phyloP scores from a whole-genome alignment of 2,888 invertebrate genomes.

The Polydrusus pterygomalis region DNA sequence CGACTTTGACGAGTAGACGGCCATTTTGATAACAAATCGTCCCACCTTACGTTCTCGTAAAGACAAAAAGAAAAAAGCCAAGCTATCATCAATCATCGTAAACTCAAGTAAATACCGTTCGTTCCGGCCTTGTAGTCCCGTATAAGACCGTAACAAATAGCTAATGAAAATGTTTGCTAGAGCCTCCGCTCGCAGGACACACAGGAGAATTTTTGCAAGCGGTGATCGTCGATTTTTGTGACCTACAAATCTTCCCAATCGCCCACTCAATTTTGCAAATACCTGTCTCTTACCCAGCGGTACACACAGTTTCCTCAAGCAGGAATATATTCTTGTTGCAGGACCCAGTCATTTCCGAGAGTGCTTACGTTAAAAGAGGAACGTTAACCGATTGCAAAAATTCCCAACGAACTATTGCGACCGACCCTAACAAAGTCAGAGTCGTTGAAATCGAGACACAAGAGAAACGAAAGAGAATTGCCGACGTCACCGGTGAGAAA shows the following conservation, averaged over 20 bases:
- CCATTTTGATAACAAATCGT: slow-evolving; percentile 55
- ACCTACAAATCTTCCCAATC: too few relatives aligned
- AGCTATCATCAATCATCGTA: slow-evolving; percentile 58
- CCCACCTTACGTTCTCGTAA: slow-evolving; percentile 52
- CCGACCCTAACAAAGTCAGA: slow-evolving; percentile 65
- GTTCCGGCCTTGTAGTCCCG: slow-evolving; percentile 57
- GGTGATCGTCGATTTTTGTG: too few relatives aligned
- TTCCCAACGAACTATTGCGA: slow-evolving; percentile 33
- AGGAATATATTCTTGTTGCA: too few relatives aligned
- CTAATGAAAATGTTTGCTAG: slow-evolving; percentile 69
- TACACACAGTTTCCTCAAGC: too few relatives aligned
- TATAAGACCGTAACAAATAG: slow-evolving; percentile 69
- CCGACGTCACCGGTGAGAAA: slow-evolving; percentile 70
- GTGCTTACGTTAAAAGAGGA: too few relatives aligned
- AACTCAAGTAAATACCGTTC: slow-evolving; percentile 60
- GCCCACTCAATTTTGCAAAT: too few relatives aligned
- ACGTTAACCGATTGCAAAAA: too few relatives aligned
- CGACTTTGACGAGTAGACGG: slow-evolving; percentile 53
- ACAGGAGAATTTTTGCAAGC: slow-evolving; percentile 56
- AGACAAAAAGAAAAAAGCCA: slow-evolving; percentile 52
- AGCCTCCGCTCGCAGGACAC: slow-evolving; percentile 62
- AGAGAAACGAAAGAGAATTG: slow-evolving; percentile 66
- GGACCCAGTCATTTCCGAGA: too few relatives aligned
- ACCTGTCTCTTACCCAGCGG: too few relatives aligned
- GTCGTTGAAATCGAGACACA: slow-evolving; percentile 63